These are phyloP conservation scores for Pongo abelii DNA, from an alignment of 2,113 vertebrate genomes.

Conservation along the genomic window DNA sequence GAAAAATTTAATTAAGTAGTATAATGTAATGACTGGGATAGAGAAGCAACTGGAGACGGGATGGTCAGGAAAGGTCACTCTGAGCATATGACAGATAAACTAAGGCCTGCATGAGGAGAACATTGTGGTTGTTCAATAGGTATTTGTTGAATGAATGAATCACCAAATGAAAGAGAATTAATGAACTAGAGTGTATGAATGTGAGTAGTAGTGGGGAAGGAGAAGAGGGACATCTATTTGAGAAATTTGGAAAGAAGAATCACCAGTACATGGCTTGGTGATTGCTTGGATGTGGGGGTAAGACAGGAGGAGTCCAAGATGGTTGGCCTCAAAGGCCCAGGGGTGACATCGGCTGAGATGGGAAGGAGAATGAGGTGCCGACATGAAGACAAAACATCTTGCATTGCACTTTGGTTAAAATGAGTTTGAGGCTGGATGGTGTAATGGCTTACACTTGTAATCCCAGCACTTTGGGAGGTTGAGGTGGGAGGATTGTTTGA, in stretches of 20 bases:
- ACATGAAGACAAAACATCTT: not conserved
- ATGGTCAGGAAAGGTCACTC: not conserved
- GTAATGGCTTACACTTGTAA: too few relatives aligned
- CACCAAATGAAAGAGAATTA: not conserved
- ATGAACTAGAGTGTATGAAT: not conserved
- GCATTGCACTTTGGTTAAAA: not conserved
- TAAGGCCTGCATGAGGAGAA: not conserved
- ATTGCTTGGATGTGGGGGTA: not conserved
- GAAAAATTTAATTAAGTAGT: not conserved
- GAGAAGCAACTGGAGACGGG: not conserved
- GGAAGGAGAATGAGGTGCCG: not conserved
- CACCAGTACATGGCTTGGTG: not conserved
- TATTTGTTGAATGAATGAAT: not conserved
- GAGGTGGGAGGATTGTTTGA: too few relatives aligned
- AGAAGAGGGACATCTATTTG: not conserved
- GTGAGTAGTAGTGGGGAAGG: not conserved
- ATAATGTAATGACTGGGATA: not conserved
- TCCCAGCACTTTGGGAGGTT: too few relatives aligned
- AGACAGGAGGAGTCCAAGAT: not conserved
- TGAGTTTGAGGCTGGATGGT: not conserved
- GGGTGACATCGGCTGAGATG: not conserved
- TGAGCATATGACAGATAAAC: not conserved
- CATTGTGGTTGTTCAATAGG: not conserved
- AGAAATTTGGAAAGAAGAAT: not conserved
- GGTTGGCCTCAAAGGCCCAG: not conserved